These are phyloP conservation scores for Drosophila hamatofila DNA, from an alignment of 2,888 invertebrate species.

Conservation along the genomic window DNA sequence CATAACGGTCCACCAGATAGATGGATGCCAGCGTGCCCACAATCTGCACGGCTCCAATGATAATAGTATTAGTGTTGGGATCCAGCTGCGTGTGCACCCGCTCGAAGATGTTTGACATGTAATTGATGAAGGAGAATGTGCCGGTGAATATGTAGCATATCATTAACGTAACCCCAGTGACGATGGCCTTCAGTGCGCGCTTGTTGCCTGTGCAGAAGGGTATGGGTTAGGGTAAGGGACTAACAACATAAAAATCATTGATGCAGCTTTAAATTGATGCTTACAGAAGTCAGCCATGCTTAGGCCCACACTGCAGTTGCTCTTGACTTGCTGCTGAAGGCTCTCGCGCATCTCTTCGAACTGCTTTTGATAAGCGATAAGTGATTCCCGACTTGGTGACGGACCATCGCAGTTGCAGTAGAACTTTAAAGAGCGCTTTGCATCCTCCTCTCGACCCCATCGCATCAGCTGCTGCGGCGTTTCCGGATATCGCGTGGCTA, in stretches of 20 bases:
- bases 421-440: conserved; percentile 65
- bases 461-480: conserved; percentile 72
- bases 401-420: conserved; percentile 67
- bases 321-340: conserved; percentile 47
- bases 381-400: conserved; percentile 52
- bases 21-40: conserved; percentile 72
- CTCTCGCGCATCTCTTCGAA: conserved; percentile 54
- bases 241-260: background rate
- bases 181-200: conserved; percentile 65
- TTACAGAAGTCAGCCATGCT: conserved; percentile 64
- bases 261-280: conserved; percentile 6
- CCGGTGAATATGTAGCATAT: conserved; percentile 74
- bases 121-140: conserved; percentile 76
- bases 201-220: conserved; percentile 58
- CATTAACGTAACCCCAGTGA: conserved; percentile 67
- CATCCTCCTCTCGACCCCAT: conserved; percentile 55
- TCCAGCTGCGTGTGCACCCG: conserved; percentile 71
- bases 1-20: conserved; percentile 74
- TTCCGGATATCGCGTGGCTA: conserved; percentile 68
- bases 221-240: background rate
- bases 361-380: conserved; percentile 53
- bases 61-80: conserved; percentile 79
- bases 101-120: conserved; percentile 79
- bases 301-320: conserved; percentile 18
- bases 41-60: conserved; percentile 78